phyloP scores from a whole-genome alignment of 2,888 invertebrate species.

The Subacronicta megacephala region DNA sequence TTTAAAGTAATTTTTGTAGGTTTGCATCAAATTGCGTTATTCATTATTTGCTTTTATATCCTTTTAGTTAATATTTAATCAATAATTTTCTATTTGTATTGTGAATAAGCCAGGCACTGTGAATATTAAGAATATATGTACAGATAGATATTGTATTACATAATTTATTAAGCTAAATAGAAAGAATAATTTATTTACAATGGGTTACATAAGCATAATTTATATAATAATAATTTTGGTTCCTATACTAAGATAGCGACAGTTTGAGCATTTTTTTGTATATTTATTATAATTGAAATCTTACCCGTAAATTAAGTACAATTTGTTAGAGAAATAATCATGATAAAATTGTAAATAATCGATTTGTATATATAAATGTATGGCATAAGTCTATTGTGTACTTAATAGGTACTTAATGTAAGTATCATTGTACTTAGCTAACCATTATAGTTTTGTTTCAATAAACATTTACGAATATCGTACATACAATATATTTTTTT shows the following conservation, averaged over 20 bases:
- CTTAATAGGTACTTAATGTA: conserved; percentile 59
- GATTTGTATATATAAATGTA: conserved; percentile 53
- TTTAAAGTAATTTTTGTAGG: conserved; percentile 14
- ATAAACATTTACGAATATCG: conserved; percentile 2
- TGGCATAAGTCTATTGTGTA: conserved; percentile 55
- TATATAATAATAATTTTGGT: conserved; percentile 81
- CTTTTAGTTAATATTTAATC: conserved; percentile 38
- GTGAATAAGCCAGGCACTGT: conserved; percentile 62
- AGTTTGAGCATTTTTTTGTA: conserved; percentile 77
- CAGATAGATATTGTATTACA: conserved; percentile 76
- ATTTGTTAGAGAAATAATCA: conserved; percentile 56
- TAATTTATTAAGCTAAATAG: conserved; percentile 76
- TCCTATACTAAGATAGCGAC: conserved; percentile 86
- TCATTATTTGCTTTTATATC: conserved; percentile 38
- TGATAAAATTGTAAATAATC: conserved; percentile 50
- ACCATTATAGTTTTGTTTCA: conserved; percentile 51
- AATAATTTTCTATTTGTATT: conserved; percentile 31
- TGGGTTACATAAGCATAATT: conserved; percentile 64
- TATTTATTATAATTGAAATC: conserved; percentile 76
- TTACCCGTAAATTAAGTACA: conserved; percentile 65
- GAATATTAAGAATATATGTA: conserved; percentile 75
- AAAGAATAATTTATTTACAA: conserved; percentile 81
- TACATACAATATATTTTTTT: background rate
- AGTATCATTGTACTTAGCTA: conserved; percentile 50
- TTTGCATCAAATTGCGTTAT: conserved; percentile 17